Base-by-base conservation (phyloP, 2,113 vertebrate species). In the Apeltes quadracus region DNA sequence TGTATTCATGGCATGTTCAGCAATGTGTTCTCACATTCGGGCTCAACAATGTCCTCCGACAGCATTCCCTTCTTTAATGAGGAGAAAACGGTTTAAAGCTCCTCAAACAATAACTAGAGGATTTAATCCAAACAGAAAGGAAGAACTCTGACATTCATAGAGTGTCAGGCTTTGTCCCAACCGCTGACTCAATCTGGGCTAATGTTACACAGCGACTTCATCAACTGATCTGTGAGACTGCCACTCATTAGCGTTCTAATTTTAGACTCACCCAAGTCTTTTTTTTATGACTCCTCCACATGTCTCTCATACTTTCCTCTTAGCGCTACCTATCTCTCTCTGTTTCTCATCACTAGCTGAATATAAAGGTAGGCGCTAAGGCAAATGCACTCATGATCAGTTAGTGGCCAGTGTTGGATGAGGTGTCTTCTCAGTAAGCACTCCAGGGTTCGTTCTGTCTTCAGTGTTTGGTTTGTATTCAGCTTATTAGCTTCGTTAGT, bases 161-260 rank as follows among this genome's bases (percentile, higher is more conserved):
- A 3, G 27, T 75, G 46, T 76, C 61, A 36, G 58, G 39, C 61
- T 48, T 56, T 34, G 67, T 54, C 57, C 58, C 29, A 51, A 43
- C 39, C 63, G 59, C 12, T 65, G 54, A 58, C 27, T 82, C 38
- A 61, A 39, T 78, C 78, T 75, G 55, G 69, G 72, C 46, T 80
- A 64, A 84, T 69, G 80, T 88, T 78, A 54, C 84, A 84, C 63
- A 78, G 70, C 27, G 54, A 81, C 89, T 88, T 84, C 69, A 87
- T 83, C 65, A 78, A 76, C 55, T 79, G 76, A 86, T 84, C 59
- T 68, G 50, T 57, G 48, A 79, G 61, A 65, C 71, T 85, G 78
- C 54, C 71, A 73, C 65, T 88, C 74, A 89, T 79, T 85, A 83
- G 55, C 23, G 36, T 81, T 84, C 82, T 87, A 84, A 89, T 86